Conservation (phyloP, 2,888 invertebrate species). For the Caenorhabditis virilis region DNA sequence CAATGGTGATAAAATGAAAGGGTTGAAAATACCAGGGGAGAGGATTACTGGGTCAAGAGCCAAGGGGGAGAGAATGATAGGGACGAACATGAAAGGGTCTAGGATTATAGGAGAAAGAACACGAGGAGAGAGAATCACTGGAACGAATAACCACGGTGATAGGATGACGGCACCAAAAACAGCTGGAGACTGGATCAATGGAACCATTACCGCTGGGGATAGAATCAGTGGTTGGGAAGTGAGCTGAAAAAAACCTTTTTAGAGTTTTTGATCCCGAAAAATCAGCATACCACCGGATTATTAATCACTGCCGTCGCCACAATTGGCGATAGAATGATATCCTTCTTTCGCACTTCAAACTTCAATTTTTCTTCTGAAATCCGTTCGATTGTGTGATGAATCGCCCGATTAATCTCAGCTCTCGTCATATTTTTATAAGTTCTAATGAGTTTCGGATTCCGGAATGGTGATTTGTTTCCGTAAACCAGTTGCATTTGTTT, state of each 20-base stretch:
- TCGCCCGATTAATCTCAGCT: constrained; percentile 11
- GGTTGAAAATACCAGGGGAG: constrained; percentile 42
- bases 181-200: constrained; percentile 35
- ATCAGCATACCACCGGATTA: constrained; percentile 12
- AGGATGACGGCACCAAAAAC: constrained; percentile 36
- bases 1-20: constrained; percentile 40
- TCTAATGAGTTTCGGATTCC: constrained; percentile 31
- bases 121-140: constrained; percentile 36
- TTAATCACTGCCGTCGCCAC: constrained; percentile 13
- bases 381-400: constrained; percentile 26
- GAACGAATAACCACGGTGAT: constrained; percentile 52
- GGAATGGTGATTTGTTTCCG: constrained; percentile 49
- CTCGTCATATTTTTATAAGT: constrained; percentile 15
- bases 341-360: constrained; percentile 15
- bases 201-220: constrained; percentile 22
- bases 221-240: constrained; percentile 34
- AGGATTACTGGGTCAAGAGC: constrained; percentile 47
- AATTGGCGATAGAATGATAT: constrained; percentile 43
- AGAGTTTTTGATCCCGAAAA: constrained; percentile 1
- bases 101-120: constrained; percentile 35
- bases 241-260: constrained; percentile 15
- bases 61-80: constrained; percentile 49
- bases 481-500: constrained; percentile 56
- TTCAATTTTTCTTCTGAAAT: neutral
- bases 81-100: constrained; percentile 46